A percentile compares a stretch with the other conserved stretches of the same genome.
Evolutionary conservation across 1,140 invertebrate species (phyloP).

Genomic region (Geopemphigus sp.): DNA sequence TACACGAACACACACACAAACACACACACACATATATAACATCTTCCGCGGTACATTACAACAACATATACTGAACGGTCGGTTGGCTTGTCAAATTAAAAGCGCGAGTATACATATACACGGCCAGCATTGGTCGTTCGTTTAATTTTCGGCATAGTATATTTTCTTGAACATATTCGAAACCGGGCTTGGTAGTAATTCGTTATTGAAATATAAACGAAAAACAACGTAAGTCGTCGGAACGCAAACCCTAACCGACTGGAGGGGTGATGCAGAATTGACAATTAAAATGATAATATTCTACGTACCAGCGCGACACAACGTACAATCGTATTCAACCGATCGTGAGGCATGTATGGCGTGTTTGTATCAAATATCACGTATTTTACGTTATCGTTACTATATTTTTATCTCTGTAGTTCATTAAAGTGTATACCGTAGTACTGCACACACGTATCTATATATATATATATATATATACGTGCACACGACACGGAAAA

Average conservation of each 20-base stretch:
- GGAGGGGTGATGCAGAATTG: neutral
- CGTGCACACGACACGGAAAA: too few relatives aligned
- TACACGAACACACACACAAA: too few relatives aligned
- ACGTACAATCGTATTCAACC: neutral
- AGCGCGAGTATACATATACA: neutral
- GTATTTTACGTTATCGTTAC: conserved; percentile 12
- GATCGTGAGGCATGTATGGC: neutral
- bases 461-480: too few relatives aligned
- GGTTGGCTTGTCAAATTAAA: neutral
- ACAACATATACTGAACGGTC: too few relatives aligned
- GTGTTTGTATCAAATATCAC: conserved; percentile 31
- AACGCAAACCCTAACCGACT: neutral
- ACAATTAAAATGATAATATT: neutral
- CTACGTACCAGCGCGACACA: neutral
- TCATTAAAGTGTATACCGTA: neutral
- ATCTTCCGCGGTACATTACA: neutral
- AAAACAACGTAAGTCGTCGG: neutral
- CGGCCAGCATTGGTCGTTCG: neutral
- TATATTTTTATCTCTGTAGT: neutral
- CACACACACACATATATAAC: too few relatives aligned
- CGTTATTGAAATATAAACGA: neutral
- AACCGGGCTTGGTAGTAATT: neutral
- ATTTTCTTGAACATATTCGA: neutral
- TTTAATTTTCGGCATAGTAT: neutral
- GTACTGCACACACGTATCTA: too few relatives aligned